Percentiles rank a stretch among this genome's conserved stretches.
phyloP scores from a whole-genome alignment of 2,113 vertebrate species.

The Cynoglossus semilaevis region DNA sequence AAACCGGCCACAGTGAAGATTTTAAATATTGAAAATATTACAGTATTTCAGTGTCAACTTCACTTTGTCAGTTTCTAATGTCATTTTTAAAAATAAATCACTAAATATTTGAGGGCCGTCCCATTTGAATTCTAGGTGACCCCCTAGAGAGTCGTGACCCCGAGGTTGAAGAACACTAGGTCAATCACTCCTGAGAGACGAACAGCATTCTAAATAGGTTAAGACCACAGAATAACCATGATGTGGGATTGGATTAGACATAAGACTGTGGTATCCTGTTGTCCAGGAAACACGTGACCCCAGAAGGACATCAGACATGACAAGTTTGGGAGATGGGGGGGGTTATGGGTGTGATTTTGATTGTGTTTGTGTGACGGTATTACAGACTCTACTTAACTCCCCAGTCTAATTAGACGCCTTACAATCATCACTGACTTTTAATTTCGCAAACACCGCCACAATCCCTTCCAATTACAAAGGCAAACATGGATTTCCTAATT shows the following conservation, averaged over 20 bases:
- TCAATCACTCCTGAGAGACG: no score
- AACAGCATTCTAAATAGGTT: no score
- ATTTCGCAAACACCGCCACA: constrained; percentile 19
- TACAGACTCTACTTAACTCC: background rate
- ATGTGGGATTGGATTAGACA: background rate
- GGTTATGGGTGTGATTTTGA: background rate
- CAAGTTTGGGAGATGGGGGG: background rate
- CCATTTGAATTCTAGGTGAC: no score
- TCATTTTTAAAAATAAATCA: no score
- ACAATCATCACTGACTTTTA: constrained; percentile 12
- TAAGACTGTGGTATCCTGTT: background rate
- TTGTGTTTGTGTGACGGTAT: background rate
- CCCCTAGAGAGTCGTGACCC: no score
- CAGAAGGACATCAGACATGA: background rate
- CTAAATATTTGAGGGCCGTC: no score
- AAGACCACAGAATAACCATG: background rate
- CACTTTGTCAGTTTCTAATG: no score
- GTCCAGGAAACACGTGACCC: background rate
- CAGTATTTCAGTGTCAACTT: no score
- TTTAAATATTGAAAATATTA: no score
- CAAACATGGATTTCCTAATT: constrained; percentile 36
- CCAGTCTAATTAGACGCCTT: constrained; percentile 25
- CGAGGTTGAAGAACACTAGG: no score
- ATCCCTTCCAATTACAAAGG: constrained; percentile 44
- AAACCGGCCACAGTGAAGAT: no score